Conservation (phyloP, 2,888 invertebrate genomes). For the Laothoe populi region DNA sequence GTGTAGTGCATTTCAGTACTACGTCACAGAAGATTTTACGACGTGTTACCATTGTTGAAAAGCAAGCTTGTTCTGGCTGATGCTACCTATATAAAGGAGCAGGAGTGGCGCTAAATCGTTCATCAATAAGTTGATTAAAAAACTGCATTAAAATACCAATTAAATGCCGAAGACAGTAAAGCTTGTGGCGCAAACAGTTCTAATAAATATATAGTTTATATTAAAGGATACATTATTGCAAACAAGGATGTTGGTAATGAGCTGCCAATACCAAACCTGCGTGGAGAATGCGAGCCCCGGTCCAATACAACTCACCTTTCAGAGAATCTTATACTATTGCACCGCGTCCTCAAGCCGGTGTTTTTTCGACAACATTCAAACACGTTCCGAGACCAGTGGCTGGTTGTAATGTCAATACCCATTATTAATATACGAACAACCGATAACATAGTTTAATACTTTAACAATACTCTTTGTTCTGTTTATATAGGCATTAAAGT, state of each 20-base stretch:
- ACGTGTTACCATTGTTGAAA: too few species aligned
- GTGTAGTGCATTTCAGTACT: too few species aligned
- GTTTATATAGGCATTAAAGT: too few species aligned
- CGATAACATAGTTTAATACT: not conserved
- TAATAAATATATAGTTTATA: not conserved
- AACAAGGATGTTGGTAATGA: conserved; percentile 16
- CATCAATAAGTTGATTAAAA: too few species aligned
- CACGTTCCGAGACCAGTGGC: not conserved
- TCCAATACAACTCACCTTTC: conserved; percentile 24
- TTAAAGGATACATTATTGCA: not conserved
- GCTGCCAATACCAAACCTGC: not conserved
- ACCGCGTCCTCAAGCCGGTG: not conserved
- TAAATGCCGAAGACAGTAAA: too few species aligned
- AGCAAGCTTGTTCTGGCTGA: too few species aligned
- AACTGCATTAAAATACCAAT: too few species aligned
- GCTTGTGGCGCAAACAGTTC: not conserved
- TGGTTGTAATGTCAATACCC: not conserved
- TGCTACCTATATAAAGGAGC: too few species aligned
- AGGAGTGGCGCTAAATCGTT: too few species aligned
- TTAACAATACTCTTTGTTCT: not conserved
- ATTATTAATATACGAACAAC: not conserved
- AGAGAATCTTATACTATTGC: conserved; percentile 2
- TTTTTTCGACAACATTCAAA: conserved; percentile 13
- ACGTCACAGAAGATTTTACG: too few species aligned
- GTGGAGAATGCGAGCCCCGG: not conserved